Conservation (phyloP, 2,113 vertebrate genomes). For the Aptenodytes patagonicus region DNA sequence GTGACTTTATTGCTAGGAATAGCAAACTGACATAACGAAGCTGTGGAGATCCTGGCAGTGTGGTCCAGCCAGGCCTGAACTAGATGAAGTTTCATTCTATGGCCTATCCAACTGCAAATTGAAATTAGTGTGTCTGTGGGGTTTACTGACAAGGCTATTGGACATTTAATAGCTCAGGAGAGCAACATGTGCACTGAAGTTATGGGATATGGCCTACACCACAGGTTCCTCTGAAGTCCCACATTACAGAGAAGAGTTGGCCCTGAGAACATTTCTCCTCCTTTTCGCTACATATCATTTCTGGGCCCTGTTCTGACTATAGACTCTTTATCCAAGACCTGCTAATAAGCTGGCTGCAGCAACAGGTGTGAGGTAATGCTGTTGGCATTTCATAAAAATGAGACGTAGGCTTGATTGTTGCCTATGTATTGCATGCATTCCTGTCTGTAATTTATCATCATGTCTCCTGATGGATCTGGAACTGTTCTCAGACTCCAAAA, state of each 20-base stretch:
- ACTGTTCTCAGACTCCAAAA: not conserved
- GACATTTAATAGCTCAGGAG: not conserved
- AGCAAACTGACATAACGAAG: not conserved
- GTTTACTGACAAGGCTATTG: not conserved
- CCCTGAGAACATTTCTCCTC: not conserved
- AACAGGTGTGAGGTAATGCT: not conserved
- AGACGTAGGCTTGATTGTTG: not conserved
- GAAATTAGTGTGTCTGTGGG: not conserved
- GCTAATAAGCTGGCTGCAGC: not conserved
- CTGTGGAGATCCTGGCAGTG: not conserved
- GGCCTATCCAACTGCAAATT: not conserved
- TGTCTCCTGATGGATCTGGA: not conserved
- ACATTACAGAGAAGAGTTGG: not conserved
- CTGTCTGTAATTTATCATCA: not conserved
- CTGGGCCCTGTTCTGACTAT: not conserved
- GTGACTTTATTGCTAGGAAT: not conserved
- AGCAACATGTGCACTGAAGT: not conserved
- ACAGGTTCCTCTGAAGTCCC: not conserved
- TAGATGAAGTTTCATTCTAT: not conserved
- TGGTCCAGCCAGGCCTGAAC: not conserved
- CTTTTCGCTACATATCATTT: not conserved
- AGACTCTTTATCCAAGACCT: not conserved
- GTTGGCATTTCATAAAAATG: not conserved
- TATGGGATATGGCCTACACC: not conserved
- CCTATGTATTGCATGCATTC: not conserved